Base-by-base conservation (phyloP, 2,888 invertebrate genomes). In the Oscheius sp. region DNA sequence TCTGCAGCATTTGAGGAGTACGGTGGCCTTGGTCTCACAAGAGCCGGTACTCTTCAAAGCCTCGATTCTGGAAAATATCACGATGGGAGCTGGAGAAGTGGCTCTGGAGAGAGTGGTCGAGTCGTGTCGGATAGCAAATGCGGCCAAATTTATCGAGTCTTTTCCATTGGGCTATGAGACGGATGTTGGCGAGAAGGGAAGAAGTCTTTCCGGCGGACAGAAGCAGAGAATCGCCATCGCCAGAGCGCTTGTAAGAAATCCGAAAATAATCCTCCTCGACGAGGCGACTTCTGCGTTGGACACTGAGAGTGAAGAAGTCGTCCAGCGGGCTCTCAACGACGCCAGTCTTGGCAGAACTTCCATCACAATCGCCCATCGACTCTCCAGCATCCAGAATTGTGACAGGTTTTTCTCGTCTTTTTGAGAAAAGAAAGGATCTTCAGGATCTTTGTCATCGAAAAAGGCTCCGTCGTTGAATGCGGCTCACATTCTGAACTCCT, bases 21-120 rank as follows among this genome's bases (percentile, higher is more conserved):
- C 75, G 37, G 73, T 82, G 20, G 75, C 79, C 4, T 65, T 81
- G 0, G 81, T 81, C 8, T 75, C 74, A 10, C 81, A 81, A 31
- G 80, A 81, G 55, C 81, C 81, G 0, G 75, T 79, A 0, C 75
- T 79, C 4, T 80, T 80, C 65, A 64, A 73, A 46, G 55, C 75
- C 15, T 69, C 75, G 15, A 73, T 75, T 23, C 58, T 42, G 15
- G 75, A 75, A 37, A 75, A 75, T 34, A 70, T 75, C 33, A 73
- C 75, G 17, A 65, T 75, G 34, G 75, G 75, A 15, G 37, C 70
- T 15, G 70, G 67, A 8, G 45, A 76, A 10, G 71, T 71, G 1
- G 1, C 61, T 0, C 15, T 67, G 3, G 65, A 74, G 5, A 75
- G 71, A 4, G 76, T 79, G 0, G 50, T 65, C 10, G 46, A 70